A percentile compares a stretch with the other conserved stretches of the same genome.
Evolutionary conservation across 2,888 invertebrate genomes (phyloP).

Genomic region (Odontothrips loti): DNA sequence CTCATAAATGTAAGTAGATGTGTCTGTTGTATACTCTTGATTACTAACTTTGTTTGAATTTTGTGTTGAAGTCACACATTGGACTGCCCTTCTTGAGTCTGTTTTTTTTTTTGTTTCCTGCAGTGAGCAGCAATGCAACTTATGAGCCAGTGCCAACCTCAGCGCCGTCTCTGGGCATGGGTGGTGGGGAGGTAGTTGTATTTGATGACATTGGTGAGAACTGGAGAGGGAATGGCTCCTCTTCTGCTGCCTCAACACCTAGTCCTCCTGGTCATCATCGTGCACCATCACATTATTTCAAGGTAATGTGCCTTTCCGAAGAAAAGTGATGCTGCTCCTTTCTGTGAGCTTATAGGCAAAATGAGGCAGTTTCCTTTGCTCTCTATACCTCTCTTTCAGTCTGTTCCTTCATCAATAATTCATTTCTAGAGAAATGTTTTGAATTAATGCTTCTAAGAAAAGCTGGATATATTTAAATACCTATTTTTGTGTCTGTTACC

Average conservation of each 20-base stretch:
- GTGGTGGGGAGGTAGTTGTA: conserved; percentile 75
- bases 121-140: background rate
- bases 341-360: conserved; percentile 33
- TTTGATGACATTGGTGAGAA: conserved; percentile 83
- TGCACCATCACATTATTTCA: conserved; percentile 50
- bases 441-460: background rate
- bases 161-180: conserved; percentile 46
- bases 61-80: background rate
- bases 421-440: conserved; percentile 28
- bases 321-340: background rate
- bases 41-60: background rate
- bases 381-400: conserved; percentile 17
- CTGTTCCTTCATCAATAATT: background rate
- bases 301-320: conserved; percentile 42
- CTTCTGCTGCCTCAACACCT: conserved; percentile 44
- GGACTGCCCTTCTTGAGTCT: background rate
- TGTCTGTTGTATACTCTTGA: background rate
- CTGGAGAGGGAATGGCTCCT: conserved; percentile 49
- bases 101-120: background rate
- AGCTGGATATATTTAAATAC: background rate
- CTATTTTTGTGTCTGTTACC: conserved; percentile 11
- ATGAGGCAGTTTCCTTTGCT: conserved; percentile 35
- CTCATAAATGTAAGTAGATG: conserved; percentile 12
- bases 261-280: conserved; percentile 46
- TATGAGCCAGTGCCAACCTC: conserved; percentile 7